A percentile compares a stretch with the other conserved stretches of the same genome.
Evolutionary conservation across 1,140 invertebrate genomes (phyloP).

Genomic region (Batillaria attramentaria): DNA sequence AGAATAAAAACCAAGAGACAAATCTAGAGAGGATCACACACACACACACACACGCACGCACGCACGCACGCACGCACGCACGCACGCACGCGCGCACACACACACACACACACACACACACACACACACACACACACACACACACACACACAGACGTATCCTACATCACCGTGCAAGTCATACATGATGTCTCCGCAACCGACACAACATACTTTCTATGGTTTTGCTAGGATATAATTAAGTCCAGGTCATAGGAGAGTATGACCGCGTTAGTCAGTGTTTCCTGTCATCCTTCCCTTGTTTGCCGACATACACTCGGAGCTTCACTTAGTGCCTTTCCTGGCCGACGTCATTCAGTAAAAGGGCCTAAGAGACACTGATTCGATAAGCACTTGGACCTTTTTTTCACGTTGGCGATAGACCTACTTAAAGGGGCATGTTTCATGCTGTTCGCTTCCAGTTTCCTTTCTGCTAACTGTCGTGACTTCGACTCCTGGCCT

Average conservation of each 20-base stretch:
- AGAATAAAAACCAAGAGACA: too few relatives aligned
- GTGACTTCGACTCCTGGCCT: too few relatives aligned
- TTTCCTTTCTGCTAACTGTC: too few relatives aligned
- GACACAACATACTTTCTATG: too few relatives aligned
- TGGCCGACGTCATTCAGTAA: too few relatives aligned
- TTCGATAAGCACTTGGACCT: too few relatives aligned
- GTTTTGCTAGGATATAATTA: not conserved
- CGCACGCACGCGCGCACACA: not conserved
- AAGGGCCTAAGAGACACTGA: too few relatives aligned
- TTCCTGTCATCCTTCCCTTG: not conserved
- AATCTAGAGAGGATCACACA: too few relatives aligned
- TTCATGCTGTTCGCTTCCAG: too few relatives aligned
- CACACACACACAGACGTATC: not conserved
- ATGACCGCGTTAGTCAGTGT: not conserved
- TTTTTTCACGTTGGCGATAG: too few relatives aligned
- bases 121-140: conserved; percentile 2
- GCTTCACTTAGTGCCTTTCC: not conserved
- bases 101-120: not conserved
- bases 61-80: not conserved
- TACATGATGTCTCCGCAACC: too few relatives aligned
- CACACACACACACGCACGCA: not conserved
- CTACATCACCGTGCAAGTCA: not conserved
- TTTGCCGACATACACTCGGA: not conserved
- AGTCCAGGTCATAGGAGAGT: not conserved
- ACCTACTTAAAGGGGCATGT: too few relatives aligned